phyloP scores from a whole-genome alignment of 1,140 invertebrate species.

The Ooceraea biroi region DNA sequence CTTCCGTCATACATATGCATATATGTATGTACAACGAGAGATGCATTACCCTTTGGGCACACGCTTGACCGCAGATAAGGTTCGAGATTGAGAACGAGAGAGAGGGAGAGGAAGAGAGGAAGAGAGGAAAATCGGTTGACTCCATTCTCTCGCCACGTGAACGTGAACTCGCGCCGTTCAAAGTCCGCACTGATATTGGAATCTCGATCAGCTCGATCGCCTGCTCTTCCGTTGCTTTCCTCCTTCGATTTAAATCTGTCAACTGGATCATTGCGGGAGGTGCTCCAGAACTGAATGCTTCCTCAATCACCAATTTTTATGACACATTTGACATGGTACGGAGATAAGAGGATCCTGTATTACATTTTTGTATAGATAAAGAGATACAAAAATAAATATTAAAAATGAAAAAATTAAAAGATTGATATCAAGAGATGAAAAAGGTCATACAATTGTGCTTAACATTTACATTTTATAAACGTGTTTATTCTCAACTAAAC shows the following conservation, averaged over 20 bases:
- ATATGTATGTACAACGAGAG: background rate
- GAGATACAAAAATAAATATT: too few species aligned
- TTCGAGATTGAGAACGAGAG: background rate
- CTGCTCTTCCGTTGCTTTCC: background rate
- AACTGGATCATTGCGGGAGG: too few species aligned
- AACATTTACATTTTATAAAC: too few species aligned
- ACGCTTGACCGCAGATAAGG: slow-evolving; percentile 20
- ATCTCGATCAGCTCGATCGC: slow-evolving; percentile 20
- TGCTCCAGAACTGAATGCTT: background rate
- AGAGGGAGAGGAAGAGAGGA: too few species aligned
- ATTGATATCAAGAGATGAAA: background rate
- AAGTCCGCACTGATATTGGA: slow-evolving; percentile 62
- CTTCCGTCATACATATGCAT: background rate
- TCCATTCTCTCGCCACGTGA: background rate
- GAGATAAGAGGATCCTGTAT: too few species aligned
- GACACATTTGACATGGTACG: background rate
- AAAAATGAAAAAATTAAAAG: too few species aligned
- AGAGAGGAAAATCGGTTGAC: background rate
- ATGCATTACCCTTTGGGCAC: slow-evolving; percentile 15
- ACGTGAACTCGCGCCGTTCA: slow-evolving; percentile 51
- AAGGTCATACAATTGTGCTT: too few species aligned
- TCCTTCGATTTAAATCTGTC: background rate
- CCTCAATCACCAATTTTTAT: background rate
- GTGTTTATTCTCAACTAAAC: too few species aligned
- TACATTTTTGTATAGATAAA: too few species aligned